Base-by-base conservation (phyloP, 1,140 invertebrate genomes). In the Sminthurinus signatus region DNA sequence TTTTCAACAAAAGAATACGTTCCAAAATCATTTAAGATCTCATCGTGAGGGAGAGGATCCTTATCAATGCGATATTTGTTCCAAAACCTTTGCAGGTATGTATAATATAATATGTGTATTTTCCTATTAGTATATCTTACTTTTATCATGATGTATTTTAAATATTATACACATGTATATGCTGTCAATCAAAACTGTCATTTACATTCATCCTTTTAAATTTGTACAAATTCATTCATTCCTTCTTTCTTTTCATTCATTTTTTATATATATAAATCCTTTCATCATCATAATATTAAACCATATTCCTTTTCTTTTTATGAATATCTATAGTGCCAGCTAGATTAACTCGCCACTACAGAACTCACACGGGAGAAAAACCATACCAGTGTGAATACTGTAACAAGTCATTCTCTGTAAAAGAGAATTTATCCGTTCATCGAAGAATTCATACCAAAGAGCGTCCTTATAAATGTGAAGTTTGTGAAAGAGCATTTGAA, bases 381-480 rank as follows among this genome's bases (percentile, higher is more conserved):
- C 88, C 88, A 0, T 91, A 88, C 72, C 84, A 90, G 73, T 96
- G 93, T 76, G 92, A 96, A 73, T 93, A 89, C 75, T 96, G 93
- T 78, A 87, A 86, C 74, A 93, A 93, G 75, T 86, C 88, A 66
- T 93, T 93, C 74, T 92, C 89, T 67, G 90, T 93, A 1, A 94
- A 93, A 75, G 90, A 93, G 75, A 93, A 93, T 76, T 79, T 93
- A 46, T 91, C 89, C 76, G 91, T 93, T 0, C 91, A 94, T 75
- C 81, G 89, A n/a, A 81, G 91, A 42, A 93, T 93, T 57, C 91
- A 94, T 75, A 93, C 91, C 29, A 93, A 93, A 75, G 82, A 83
- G 56, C 61, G 70, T 15, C 88, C 88, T 0, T 89, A 88, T 74
- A 88, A 91, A 68, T 96, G 93, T 75, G 85, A 90, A 48, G 88